Conservation (phyloP, 2,797 vertebrate species). For the Syncerus caffer region DNA sequence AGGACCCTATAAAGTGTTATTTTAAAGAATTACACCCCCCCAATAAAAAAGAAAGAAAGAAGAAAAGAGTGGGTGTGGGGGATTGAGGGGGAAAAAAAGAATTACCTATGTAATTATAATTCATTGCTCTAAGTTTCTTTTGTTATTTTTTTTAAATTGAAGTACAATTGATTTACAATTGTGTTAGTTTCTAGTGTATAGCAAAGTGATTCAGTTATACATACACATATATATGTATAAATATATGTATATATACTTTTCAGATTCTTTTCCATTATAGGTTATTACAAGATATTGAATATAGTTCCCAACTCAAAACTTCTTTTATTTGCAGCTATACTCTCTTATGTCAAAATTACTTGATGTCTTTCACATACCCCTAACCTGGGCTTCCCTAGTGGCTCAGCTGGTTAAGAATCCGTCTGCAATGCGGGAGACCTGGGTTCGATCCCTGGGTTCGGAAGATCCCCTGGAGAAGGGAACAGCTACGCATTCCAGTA, state of each 20-base stretch:
- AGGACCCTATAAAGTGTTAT: neutral
- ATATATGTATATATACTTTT: neutral
- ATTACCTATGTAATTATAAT: neutral
- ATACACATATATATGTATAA: neutral
- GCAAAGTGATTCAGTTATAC: neutral
- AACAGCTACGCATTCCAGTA: neutral
- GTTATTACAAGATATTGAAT: neutral
- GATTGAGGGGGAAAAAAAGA: fast-evolving
- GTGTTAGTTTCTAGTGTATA: neutral
- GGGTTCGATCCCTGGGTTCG: neutral
- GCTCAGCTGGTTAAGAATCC: neutral
- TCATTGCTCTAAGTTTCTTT: neutral
- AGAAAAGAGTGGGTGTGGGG: neutral
- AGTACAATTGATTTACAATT: neutral
- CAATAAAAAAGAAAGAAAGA: neutral
- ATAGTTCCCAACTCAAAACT: neutral
- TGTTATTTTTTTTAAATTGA: neutral
- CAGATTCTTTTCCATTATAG: neutral
- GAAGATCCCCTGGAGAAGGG: neutral
- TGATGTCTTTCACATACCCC: neutral
- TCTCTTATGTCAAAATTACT: neutral
- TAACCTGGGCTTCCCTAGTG: neutral
- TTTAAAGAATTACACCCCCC: neutral
- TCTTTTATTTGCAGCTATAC: neutral
- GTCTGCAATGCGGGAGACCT: fast-evolving